Percentiles rank a stretch among this genome's conserved stretches.
Evolutionary conservation across 2,888 invertebrate species (phyloP).

Genomic region (Yponomeuta plumbellus): DNA sequence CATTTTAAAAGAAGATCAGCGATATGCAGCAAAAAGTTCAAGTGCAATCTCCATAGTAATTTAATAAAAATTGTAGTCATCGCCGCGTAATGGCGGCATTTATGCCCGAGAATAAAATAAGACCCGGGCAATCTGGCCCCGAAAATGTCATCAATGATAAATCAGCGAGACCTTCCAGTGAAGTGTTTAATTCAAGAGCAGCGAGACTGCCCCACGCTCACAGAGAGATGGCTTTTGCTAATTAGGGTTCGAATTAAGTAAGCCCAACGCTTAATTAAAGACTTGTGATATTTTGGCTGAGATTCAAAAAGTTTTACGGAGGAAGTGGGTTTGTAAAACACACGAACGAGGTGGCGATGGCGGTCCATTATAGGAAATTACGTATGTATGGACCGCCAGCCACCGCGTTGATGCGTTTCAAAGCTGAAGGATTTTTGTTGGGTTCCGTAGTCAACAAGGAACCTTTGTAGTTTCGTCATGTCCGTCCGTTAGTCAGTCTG

Average conservation of each 20-base stretch:
- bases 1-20: not conserved
- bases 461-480: too few relatives aligned
- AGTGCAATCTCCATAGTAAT: conserved; percentile 8
- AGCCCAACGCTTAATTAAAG: conserved; percentile 40
- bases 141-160: conserved; percentile 7
- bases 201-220: not conserved
- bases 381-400: too few relatives aligned
- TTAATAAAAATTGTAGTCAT: not conserved
- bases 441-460: too few relatives aligned
- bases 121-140: not conserved
- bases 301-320: conserved; percentile 38
- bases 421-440: too few relatives aligned
- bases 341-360: too few relatives aligned
- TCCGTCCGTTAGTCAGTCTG: too few relatives aligned
- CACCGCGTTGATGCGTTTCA: too few relatives aligned
- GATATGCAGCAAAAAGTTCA: conserved; percentile 6
- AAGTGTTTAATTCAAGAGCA: conserved; percentile 7
- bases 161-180: conserved; percentile 4
- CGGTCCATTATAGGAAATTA: too few relatives aligned
- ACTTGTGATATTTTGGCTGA: conserved; percentile 43
- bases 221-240: conserved; percentile 22
- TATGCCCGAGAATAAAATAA: conserved; percentile 8
- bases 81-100: not conserved
- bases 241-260: conserved; percentile 36
- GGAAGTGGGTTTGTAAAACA: not conserved